Percentiles rank a stretch among this genome's conserved stretches.
Evolutionary conservation across 2,797 vertebrate genomes (phyloP).

Genomic region (Staurois parvus): DNA sequence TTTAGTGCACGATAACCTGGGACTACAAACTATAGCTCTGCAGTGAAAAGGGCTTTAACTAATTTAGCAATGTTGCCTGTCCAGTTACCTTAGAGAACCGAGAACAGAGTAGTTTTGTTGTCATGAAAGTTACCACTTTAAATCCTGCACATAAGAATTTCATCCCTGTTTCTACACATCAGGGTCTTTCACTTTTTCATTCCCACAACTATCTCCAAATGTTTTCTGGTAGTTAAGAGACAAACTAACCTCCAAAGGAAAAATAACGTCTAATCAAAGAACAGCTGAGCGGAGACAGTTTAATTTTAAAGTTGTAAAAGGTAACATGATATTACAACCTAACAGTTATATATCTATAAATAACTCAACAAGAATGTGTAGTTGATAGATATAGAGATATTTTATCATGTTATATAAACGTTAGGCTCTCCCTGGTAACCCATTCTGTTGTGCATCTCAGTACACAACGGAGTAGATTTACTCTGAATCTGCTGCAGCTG

Average conservation of each 20-base stretch:
- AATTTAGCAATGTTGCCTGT: too few relatives aligned
- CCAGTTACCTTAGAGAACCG: too few relatives aligned
- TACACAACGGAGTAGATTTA: too few relatives aligned
- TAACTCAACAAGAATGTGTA: slow-evolving; percentile 56
- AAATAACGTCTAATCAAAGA: slow-evolving; percentile 23
- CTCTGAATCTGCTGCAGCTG: too few relatives aligned
- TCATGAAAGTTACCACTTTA: too few relatives aligned
- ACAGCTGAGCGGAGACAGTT: slow-evolving; percentile 49
- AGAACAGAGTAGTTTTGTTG: too few relatives aligned
- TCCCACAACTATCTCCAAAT: slow-evolving; percentile 26
- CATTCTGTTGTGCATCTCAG: background rate
- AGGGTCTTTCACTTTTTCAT: background rate
- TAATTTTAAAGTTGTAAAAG: slow-evolving; percentile 59
- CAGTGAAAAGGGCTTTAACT: too few relatives aligned
- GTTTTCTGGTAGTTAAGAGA: slow-evolving; percentile 26
- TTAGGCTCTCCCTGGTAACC: background rate
- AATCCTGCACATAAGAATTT: too few relatives aligned
- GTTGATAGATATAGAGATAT: slow-evolving; percentile 46
- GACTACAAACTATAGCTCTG: too few relatives aligned
- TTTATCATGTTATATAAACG: slow-evolving; percentile 30
- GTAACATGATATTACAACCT: slow-evolving; percentile 46
- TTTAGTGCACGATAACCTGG: too few relatives aligned
- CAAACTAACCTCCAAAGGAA: slow-evolving; percentile 41
- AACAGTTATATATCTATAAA: slow-evolving; percentile 52
- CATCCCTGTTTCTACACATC: background rate